These are phyloP conservation scores for Mycalesis mineus DNA, from an alignment of 2,888 invertebrate species.

Conservation along the genomic window DNA sequence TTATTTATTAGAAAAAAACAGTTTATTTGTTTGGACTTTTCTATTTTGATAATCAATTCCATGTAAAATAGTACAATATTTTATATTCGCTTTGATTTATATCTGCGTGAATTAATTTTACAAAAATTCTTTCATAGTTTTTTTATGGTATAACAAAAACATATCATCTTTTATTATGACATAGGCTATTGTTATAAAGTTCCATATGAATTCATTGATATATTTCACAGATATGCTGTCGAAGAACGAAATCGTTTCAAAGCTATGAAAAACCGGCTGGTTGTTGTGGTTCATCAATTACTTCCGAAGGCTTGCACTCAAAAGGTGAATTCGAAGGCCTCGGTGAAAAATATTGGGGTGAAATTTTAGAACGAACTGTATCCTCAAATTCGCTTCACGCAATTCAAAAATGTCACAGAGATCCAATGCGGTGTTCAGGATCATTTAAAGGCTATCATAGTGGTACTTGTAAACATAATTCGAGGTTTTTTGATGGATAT, in stretches of 20 bases:
- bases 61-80: no score
- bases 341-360: conserved; percentile 86
- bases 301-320: conserved; percentile 70
- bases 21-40: no score
- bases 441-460: conserved; percentile 70
- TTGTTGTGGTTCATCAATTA: conserved; percentile 68
- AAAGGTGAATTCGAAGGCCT: conserved; percentile 82
- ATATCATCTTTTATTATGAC: no score
- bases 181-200: no score
- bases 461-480: conserved; percentile 61
- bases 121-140: no score
- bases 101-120: no score
- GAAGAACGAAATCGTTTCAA: conserved; percentile 59
- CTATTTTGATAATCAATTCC: no score
- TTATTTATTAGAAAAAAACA: background rate
- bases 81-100: no score
- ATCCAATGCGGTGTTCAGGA: conserved; percentile 61
- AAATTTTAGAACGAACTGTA: conserved; percentile 87
- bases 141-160: no score
- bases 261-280: conserved; percentile 68
- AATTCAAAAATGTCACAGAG: conserved; percentile 77
- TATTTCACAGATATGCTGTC: conserved; percentile 64
- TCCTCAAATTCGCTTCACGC: conserved; percentile 87
- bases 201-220: background rate
- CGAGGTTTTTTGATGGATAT: conserved; percentile 68